A percentile compares a stretch with the other conserved stretches of the same genome.
phyloP scores from a whole-genome alignment of 1,140 invertebrate species.

The Trinorchestia longiramus region DNA sequence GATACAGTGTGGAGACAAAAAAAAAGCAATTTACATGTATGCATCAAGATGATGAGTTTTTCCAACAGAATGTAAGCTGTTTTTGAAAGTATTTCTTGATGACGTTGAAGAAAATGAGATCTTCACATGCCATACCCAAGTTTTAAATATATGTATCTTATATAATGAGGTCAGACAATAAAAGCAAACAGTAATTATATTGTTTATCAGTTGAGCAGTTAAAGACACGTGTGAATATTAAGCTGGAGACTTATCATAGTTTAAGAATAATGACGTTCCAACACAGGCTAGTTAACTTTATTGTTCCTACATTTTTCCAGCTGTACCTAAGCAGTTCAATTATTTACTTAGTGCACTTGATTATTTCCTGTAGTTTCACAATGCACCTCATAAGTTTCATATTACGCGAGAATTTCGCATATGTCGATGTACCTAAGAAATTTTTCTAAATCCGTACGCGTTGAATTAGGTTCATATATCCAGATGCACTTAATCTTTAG shows the following conservation, averaged over 20 bases:
- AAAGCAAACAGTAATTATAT: background rate
- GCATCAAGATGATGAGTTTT: background rate
- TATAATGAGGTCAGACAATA: background rate
- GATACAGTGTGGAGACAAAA: background rate
- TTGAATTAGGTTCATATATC: background rate
- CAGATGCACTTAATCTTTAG: background rate
- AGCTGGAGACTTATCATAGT: background rate
- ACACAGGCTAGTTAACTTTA: background rate
- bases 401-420: background rate
- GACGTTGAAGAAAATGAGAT: too few species aligned
- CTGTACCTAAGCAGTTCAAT: background rate
- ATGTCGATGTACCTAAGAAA: background rate
- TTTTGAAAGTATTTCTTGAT: background rate
- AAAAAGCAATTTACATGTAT: background rate
- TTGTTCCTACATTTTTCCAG: background rate
- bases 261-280: background rate
- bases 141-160: background rate
- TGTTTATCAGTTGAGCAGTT: background rate
- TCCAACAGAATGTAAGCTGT: background rate
- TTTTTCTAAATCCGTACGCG: background rate
- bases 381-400: background rate
- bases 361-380: background rate
- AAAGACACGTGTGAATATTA: background rate
- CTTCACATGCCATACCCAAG: background rate
- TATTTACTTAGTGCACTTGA: background rate